Base-by-base conservation (phyloP, 2,888 invertebrate genomes). In the Clistopyga incitator region DNA sequence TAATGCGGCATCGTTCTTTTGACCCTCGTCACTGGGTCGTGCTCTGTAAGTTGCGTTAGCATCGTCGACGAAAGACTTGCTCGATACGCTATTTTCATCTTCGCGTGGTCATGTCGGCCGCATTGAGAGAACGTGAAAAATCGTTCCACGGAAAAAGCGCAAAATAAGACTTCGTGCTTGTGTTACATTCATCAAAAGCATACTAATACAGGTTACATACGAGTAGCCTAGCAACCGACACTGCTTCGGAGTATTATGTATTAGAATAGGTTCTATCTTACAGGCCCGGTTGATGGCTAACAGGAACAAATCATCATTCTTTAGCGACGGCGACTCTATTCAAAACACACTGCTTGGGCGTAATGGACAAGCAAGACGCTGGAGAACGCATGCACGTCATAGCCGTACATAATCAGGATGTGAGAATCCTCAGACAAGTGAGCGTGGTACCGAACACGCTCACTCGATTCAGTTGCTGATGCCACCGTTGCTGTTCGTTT, bases 361-460 rank as follows among this genome's bases (percentile, higher is more conserved):
- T 71, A 70, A 52, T 10, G 50, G 68, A 70, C n/a, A 29, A 45
- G 25, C 42, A 54, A 42, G 59, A 61, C 42, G 59, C 38, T 20
- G 10, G 25, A 54, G 42, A 50, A 70, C 11, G 54, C 54, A 56
- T n/a, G 25, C 71, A 38, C 6, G n/a, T 67, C 87, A 85, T 67
- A 85, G 86, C 82, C 83, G 86, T 88, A 88, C 85, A 86, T 89
- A 89, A 88, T 90, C 89, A 88, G 84, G 83, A 89, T 87, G 87
- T 86, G 88, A 67, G 86, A 88, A 89, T 89, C 87, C 86, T 52
- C 47, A 45, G 61, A 78, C 78, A 29, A 70, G 68, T 13, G 29
- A 70, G 54, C 18, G 54, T 42, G 42, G 50, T 67, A 67, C 38
- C 47, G n/a, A 15, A 47, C 29, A 23, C 47, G n/a, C n/a, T n/a